Base-by-base conservation (phyloP, 2,888 invertebrate species). In the Operophtera brumata region DNA sequence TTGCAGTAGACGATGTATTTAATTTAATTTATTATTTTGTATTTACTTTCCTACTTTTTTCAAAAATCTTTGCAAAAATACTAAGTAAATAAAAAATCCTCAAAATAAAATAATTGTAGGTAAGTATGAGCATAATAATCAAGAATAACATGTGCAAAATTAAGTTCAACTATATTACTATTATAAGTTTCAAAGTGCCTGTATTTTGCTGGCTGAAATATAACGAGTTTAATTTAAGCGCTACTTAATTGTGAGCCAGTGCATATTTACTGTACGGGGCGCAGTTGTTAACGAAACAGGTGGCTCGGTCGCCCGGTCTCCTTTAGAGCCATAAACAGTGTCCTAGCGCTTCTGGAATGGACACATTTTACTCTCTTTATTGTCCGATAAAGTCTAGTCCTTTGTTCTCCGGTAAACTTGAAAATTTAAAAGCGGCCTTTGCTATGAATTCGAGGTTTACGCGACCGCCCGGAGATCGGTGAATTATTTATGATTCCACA, bases 351-450 rank as follows among this genome's bases (percentile, higher is more conserved):
- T 67, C 73, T 81, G 82, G 81, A 79, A 70, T 74, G 73, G 80
- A 84, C 81, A 86, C 82, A 85, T 82, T 86, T 84, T 81, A 78
- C 82, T 80, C 77, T 80, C 80, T 84, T 86, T 85, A 84, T 77
- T 70, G 78, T 75, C 75, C 77, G 79, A 82, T 81, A 80, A 81
- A 84, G 75, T 76, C 78, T 75, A 73, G 69, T 75, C 78, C 82
- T 83, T 82, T 86, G 84, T 86, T 81, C 82, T 75, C 75, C 54
- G 71, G 71, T 82, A 52, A 57, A 52, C 81, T 81, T 84, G 79
- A 81, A 84, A 85, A 78, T 86, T 85, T 85, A 83, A 86, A 85
- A 80, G 74, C 79, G 75, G 74, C 78, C 77, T 77, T 80, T 66
- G 82, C 77, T 73, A 80, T 83, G 82, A 84, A 84, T 82, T 81